Evolutionary conservation across 2,113 vertebrate species (phyloP), one percentile per base, ranked within the genome.

Genomic region (Lepus americanus): DNA sequence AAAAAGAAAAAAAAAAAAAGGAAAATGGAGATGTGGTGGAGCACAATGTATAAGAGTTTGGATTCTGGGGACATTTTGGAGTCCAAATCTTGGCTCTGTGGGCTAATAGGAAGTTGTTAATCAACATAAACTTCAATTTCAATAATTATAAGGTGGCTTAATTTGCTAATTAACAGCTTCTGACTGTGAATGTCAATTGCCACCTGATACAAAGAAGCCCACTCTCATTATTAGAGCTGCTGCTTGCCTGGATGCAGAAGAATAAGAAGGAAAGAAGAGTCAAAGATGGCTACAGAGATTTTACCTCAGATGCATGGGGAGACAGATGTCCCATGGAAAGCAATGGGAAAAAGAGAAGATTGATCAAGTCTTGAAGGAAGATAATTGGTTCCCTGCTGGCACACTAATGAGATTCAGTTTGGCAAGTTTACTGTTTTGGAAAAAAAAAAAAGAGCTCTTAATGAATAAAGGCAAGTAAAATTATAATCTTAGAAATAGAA

Each of bases 111-210:
- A 44, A 91, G 29, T 70, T 27, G 1, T 92, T 94, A 86, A 27
- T 77, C 22, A 61, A 63, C 22, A 39, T 90, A 74, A 94, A n/a
- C 36, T 90, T 95, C 31, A 72, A 77, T 84, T 78, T 94, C 44
- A 61, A 94, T 64, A 63, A 61, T 39, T 59, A 49, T 49, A 89
- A 72, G 8, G 10, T 87, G 20, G 44, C 6, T 79, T 80, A 80
- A 66, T 55, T 76, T 22, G 70, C n/a, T 49, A 31, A 17, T 76
- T 69, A 69, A 55, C n/a, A 89, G 51, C 29, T 94, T 84, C 84
- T 49, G 39, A 80, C 4, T 53, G 55, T 19, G 25, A 27, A n/a
- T 51, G 61, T 78, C 11, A 64, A 29, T 6, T 83, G 67, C 1
- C 33, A n/a, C 27, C 66, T 63, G 31, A 51, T 67, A 64, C 63